These are phyloP conservation scores for Leptodactylus fallax DNA, from an alignment of 2,797 vertebrate genomes.

Conservation along the genomic window DNA sequence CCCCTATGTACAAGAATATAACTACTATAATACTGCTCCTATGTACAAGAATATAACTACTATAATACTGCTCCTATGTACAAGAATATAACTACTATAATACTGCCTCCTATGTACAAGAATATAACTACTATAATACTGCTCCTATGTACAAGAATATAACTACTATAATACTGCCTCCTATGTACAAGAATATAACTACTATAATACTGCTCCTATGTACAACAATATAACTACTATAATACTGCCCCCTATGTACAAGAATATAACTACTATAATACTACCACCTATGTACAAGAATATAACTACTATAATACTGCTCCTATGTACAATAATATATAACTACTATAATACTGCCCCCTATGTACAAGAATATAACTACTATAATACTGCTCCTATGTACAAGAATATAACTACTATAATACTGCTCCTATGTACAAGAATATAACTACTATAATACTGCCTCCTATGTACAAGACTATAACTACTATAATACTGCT, in stretches of 20 bases:
- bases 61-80: not conserved
- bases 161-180: not conserved
- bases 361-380: not conserved
- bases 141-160: not conserved
- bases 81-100: slow-evolving; percentile 1
- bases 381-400: not conserved
- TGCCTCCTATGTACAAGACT: too few relatives aligned
- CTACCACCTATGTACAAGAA: slow-evolving; percentile 13
- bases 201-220: not conserved
- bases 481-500: too few relatives aligned
- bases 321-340: slow-evolving; percentile 1
- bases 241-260: slow-evolving; percentile 1
- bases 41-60: not conserved
- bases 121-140: slow-evolving; percentile 9
- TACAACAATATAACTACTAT: slow-evolving; percentile 1
- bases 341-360: slow-evolving; percentile 10
- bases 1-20: slow-evolving; percentile 1
- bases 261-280: slow-evolving; percentile 26
- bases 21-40: not conserved
- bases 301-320: slow-evolving; percentile 16
- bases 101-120: not conserved
- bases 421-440: too few relatives aligned
- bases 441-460: too few relatives aligned
- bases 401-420: not conserved
- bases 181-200: not conserved